Evolutionary conservation across 2,797 vertebrate species (phyloP).

Genomic region (Myotis myotis): DNA sequence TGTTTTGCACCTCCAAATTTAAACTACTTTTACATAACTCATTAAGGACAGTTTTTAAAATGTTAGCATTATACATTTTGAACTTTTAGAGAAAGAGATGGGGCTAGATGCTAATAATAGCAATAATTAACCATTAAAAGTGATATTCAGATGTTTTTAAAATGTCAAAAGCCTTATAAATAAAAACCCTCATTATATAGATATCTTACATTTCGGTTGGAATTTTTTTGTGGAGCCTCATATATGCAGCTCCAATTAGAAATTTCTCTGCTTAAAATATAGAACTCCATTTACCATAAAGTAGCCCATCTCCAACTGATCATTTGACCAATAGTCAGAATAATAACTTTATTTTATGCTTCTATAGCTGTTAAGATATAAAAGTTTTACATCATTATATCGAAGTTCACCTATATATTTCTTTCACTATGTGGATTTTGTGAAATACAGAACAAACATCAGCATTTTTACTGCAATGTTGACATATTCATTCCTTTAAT

Average conservation of each 20-base stretch:
- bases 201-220: neutral
- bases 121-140: neutral
- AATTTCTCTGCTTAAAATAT: neutral
- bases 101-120: neutral
- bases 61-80: neutral
- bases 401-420: neutral
- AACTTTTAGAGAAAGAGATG: neutral
- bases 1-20: neutral
- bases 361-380: neutral
- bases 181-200: neutral
- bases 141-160: neutral
- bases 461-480: neutral
- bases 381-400: neutral
- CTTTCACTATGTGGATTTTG: neutral
- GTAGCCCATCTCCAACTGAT: neutral
- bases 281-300: neutral
- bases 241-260: neutral
- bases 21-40: neutral
- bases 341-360: neutral
- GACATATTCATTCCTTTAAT: neutral
- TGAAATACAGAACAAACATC: neutral
- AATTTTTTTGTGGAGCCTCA: neutral
- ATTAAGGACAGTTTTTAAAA: neutral
- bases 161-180: neutral
- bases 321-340: neutral